phyloP scores from a whole-genome alignment of 2,888 invertebrate species.

The Erannis defoliaria region DNA sequence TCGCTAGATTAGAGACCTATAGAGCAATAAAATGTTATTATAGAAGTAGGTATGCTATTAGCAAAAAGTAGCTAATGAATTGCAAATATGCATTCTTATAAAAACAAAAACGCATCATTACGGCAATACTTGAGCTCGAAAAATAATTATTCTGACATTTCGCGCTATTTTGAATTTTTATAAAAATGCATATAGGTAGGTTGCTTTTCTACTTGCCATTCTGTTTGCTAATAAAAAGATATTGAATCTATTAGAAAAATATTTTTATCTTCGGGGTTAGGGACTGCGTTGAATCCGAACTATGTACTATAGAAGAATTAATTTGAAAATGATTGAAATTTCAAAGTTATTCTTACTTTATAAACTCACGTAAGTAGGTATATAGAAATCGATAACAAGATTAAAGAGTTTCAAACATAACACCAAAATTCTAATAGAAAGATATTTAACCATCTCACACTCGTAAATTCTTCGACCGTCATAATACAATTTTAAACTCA shows the following conservation, averaged over 20 bases:
- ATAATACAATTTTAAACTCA: constrained; percentile 61
- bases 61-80: constrained; percentile 67
- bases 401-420: constrained; percentile 58
- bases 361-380: constrained; percentile 35
- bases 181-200: constrained; percentile 68
- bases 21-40: constrained; percentile 74
- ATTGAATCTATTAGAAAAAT: constrained; percentile 75
- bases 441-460: constrained; percentile 50
- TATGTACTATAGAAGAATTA: constrained; percentile 55
- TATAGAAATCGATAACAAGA: constrained; percentile 48
- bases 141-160: constrained; percentile 60
- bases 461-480: constrained; percentile 47
- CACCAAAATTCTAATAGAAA: constrained; percentile 50
- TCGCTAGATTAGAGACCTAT: constrained; percentile 74
- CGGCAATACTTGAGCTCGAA: constrained; percentile 63
- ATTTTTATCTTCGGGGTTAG: constrained; percentile 68
- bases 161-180: constrained; percentile 62
- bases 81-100: constrained; percentile 66
- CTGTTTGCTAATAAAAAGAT: constrained; percentile 26
- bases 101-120: constrained; percentile 52
- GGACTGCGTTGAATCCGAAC: constrained; percentile 66
- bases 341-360: constrained; percentile 37
- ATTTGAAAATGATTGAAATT: constrained; percentile 49
- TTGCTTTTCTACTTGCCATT: constrained; percentile 54
- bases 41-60: constrained; percentile 69